Percentiles rank a stretch among this genome's conserved stretches.
These are phyloP conservation scores for Chalcosyrphus nemorum DNA, from an alignment of 2,888 invertebrate species.

Conservation along the genomic window DNA sequence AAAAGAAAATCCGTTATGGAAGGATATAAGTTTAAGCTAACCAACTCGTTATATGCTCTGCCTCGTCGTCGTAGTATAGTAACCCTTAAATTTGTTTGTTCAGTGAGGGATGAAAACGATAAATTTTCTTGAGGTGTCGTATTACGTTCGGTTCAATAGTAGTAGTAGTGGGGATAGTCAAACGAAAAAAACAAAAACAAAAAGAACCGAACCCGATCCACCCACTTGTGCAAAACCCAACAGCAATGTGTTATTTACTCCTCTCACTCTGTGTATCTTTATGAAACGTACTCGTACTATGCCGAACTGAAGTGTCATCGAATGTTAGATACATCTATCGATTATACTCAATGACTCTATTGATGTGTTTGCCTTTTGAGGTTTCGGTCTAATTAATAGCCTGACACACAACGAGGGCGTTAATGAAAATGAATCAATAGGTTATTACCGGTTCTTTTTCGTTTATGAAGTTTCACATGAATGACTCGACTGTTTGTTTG, in stretches of 20 bases:
- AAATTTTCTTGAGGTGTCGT: slow-evolving; percentile 68
- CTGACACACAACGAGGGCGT: slow-evolving; percentile 5
- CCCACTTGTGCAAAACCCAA: not conserved
- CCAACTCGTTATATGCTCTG: slow-evolving; percentile 58
- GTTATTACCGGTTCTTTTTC: slow-evolving; percentile 7
- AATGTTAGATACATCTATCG: slow-evolving; percentile 35
- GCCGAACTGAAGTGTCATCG: slow-evolving; percentile 47
- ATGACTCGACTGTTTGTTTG: not conserved
- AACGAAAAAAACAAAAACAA: slow-evolving; percentile 32
- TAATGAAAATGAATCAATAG: slow-evolving; percentile 42
- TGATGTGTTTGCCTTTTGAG: slow-evolving; percentile 57
- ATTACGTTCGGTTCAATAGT: slow-evolving; percentile 54
- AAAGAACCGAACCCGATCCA: not conserved
- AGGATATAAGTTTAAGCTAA: slow-evolving; percentile 69
- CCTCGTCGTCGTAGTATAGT: slow-evolving; percentile 31
- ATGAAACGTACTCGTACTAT: not conserved
- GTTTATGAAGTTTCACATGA: not conserved
- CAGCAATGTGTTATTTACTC: slow-evolving; percentile 32
- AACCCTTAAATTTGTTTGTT: slow-evolving; percentile 71
- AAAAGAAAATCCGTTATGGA: slow-evolving; percentile 70
- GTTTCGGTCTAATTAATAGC: slow-evolving; percentile 63
- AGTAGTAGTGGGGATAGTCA: slow-evolving; percentile 23
- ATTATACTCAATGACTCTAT: slow-evolving; percentile 49
- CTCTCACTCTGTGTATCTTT: too few relatives aligned
- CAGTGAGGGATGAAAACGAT: slow-evolving; percentile 72